Evolutionary conservation across 2,113 vertebrate species (phyloP).

Genomic region (Ciconia boyciana): DNA sequence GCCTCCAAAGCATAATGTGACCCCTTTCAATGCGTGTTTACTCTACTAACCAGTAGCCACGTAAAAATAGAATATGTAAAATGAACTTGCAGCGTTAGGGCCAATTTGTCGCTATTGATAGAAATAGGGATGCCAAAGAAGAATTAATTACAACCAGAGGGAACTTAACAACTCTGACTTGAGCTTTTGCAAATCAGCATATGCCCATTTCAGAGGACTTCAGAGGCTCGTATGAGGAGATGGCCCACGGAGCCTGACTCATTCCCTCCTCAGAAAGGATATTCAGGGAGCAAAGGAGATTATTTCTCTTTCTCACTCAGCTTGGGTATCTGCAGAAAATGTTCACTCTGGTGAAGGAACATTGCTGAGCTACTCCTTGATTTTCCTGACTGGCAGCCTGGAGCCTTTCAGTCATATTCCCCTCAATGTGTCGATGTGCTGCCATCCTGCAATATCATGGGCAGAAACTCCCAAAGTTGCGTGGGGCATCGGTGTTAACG

Average conservation of each 20-base stretch:
- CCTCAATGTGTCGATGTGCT: accelerated
- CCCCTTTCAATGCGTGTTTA: not conserved
- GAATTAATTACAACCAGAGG: not conserved
- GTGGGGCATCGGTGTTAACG: accelerated
- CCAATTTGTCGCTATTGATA: not conserved
- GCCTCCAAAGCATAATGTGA: not conserved
- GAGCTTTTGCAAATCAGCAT: not conserved
- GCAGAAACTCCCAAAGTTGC: not conserved
- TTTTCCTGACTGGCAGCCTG: not conserved
- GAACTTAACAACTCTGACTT: not conserved
- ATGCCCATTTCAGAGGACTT: not conserved
- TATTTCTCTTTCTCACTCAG: not conserved
- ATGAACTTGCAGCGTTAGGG: not conserved
- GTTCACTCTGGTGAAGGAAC: not conserved
- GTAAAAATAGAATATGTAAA: not conserved
- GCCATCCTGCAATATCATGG: accelerated
- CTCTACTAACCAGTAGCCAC: not conserved
- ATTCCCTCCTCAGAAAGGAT: not conserved
- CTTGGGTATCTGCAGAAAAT: not conserved
- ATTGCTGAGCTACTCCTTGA: not conserved
- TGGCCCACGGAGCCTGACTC: not conserved
- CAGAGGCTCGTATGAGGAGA: not conserved
- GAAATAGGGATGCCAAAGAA: not conserved
- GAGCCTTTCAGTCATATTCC: not conserved
- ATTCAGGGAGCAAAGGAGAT: not conserved